phyloP scores from a whole-genome alignment of 2,113 vertebrate species.

The Falco punctatus region DNA sequence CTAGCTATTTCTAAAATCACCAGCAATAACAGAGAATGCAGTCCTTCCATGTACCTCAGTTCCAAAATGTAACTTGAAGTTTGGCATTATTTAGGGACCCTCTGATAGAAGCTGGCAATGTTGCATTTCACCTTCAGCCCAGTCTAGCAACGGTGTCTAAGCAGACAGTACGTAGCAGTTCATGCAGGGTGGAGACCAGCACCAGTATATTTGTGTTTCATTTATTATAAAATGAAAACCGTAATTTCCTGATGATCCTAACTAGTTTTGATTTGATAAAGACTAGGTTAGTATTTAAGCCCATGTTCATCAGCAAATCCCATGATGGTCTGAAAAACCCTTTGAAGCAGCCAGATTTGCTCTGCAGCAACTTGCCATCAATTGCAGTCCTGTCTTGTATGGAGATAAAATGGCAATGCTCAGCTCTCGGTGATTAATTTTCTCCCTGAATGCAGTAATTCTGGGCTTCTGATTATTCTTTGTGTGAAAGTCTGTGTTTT shows the following conservation, averaged over 20 bases:
- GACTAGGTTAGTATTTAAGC: background rate
- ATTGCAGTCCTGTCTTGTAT: background rate
- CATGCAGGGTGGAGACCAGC: fast-evolving
- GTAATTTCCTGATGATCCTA: background rate
- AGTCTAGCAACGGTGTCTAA: background rate
- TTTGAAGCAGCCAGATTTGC: background rate
- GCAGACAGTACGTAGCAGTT: background rate
- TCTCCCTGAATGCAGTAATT: background rate
- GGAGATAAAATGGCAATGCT: background rate
- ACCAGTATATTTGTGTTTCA: background rate
- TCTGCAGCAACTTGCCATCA: background rate
- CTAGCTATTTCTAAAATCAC: background rate
- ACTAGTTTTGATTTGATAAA: background rate
- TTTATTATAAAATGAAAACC: background rate
- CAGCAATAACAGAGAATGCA: background rate
- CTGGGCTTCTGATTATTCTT: background rate
- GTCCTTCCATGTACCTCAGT: background rate
- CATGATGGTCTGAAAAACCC: background rate
- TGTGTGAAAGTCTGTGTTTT: background rate
- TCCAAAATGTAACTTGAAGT: background rate
- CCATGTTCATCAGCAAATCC: background rate
- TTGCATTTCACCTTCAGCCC: background rate
- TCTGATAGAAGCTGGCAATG: fast-evolving
- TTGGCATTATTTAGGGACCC: background rate
- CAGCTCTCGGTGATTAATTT: background rate